phyloP scores from a whole-genome alignment of 1,140 invertebrate species.

The Drosophila asahinai region DNA sequence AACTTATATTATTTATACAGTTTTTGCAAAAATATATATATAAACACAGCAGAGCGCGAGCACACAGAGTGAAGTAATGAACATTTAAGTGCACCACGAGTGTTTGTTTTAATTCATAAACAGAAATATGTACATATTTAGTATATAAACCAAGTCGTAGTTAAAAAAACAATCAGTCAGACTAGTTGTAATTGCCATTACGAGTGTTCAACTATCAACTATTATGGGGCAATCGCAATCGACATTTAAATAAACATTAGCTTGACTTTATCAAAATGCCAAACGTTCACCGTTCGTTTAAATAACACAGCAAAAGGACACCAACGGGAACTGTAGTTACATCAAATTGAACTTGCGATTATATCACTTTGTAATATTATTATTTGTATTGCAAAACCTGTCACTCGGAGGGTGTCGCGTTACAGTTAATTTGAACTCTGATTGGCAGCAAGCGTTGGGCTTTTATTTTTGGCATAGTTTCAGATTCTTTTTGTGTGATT shows the following conservation, averaged over 20 bases:
- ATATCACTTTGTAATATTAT: not conserved
- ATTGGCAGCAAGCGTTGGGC: conserved; percentile 11
- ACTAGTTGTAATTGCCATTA: conserved; percentile 5
- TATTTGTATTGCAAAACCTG: not conserved
- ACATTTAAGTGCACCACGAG: conserved; percentile 6
- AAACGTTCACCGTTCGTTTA: not conserved
- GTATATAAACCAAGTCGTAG: not conserved
- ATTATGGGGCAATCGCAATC: conserved; percentile 2
- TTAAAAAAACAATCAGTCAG: not conserved
- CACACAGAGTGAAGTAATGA: not conserved
- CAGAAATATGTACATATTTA: not conserved
- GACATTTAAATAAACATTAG: conserved; percentile 21
- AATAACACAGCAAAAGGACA: not conserved
- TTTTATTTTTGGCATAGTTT: conserved; percentile 37
- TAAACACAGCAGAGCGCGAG: not conserved
- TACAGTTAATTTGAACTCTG: conserved; percentile 27
- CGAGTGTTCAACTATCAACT: conserved; percentile 14
- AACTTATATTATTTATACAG: conserved; percentile 28
- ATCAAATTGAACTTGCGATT: not conserved
- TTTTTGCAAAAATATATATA: not conserved
- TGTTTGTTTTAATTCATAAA: conserved; percentile 12
- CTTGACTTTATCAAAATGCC: conserved; percentile 10
- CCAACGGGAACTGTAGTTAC: not conserved
- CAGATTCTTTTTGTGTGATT: conserved; percentile 34
- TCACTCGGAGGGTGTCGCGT: conserved; percentile 13